These are phyloP conservation scores for Anthopleura xanthogrammica DNA, from an alignment of 92 coral and sea anemone species.

Conservation along the genomic window DNA sequence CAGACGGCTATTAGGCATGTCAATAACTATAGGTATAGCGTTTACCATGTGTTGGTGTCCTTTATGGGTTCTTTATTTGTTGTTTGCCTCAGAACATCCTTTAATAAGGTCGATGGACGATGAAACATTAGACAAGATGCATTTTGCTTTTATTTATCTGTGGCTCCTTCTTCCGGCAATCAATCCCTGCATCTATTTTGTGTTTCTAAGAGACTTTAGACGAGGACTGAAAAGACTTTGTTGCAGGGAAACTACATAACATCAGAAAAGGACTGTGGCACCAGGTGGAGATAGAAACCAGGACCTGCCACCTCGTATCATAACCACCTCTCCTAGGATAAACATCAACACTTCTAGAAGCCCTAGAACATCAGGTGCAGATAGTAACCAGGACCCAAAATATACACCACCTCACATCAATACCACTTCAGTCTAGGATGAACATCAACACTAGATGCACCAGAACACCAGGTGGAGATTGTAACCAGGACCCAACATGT, in stretches of 20 bases:
- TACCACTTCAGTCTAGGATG: no score
- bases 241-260: not conserved
- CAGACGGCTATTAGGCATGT: not conserved
- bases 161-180: not conserved
- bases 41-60: not conserved
- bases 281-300: not conserved
- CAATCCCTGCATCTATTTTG: slow-evolving; percentile 2
- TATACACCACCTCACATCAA: no score
- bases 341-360: no score
- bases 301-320: no score
- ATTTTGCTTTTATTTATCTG: not conserved
- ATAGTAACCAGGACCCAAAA: no score
- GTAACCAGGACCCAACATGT: no score
- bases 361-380: no score
- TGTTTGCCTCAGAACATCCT: not conserved
- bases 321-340: no score
- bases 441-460: no score
- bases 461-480: no score
- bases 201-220: no score
- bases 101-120: not conserved
- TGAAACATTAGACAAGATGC: not conserved
- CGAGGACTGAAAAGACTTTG: no score
- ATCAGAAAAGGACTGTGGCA: not conserved
- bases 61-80: not conserved
- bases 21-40: not conserved